Evolutionary conservation across 2,797 vertebrate genomes (phyloP).

Genomic region (Mycteria americana): DNA sequence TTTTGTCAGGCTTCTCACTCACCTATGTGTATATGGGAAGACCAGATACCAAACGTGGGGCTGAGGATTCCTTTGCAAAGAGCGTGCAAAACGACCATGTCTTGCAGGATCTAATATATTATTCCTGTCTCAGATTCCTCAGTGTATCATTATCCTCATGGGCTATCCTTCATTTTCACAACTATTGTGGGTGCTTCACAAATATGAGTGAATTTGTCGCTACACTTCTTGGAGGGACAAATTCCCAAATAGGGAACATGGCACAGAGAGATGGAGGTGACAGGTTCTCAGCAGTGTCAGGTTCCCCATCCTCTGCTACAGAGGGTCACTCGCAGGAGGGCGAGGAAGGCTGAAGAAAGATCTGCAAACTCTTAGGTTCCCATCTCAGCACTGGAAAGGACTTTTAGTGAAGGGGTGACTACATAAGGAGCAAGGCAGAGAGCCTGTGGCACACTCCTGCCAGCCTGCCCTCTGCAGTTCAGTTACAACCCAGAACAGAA

Average conservation of each 20-base stretch:
- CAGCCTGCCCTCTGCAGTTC: not conserved
- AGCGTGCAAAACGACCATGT: accelerated
- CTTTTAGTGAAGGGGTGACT: not conserved
- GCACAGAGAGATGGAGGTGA: not conserved
- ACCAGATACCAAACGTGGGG: not conserved
- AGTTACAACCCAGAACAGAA: not conserved
- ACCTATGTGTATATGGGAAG: not conserved
- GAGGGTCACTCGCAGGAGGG: not conserved
- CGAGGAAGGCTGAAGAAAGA: not conserved
- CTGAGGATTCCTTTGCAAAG: not conserved
- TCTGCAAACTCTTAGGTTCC: not conserved
- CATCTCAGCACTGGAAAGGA: not conserved
- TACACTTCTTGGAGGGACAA: not conserved
- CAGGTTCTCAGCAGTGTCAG: not conserved
- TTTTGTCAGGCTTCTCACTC: not conserved
- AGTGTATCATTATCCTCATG: not conserved
- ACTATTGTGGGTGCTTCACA: not conserved
- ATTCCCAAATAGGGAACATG: too few relatives aligned
- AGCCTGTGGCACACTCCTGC: not conserved
- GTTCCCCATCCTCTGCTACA: not conserved
- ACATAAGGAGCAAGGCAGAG: not conserved
- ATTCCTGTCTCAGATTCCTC: not conserved
- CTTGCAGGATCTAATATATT: not conserved
- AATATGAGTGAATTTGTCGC: not conserved
- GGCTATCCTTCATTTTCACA: not conserved